A percentile compares a stretch with the other conserved stretches of the same genome.
phyloP scores from a whole-genome alignment of 2,113 vertebrate genomes.

The Labeo catla region DNA sequence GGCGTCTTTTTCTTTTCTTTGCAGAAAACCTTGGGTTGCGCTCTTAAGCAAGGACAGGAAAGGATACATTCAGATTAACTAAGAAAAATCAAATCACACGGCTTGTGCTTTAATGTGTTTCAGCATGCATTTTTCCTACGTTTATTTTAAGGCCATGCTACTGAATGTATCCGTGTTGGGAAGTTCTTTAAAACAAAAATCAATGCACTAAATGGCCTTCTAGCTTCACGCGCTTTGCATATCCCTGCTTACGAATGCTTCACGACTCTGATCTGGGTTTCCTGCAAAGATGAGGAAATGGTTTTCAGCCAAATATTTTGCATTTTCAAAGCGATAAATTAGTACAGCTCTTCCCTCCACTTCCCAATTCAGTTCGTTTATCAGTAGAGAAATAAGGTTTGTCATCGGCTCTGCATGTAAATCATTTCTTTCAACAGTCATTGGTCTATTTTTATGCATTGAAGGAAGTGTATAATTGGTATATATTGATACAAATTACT shows the following conservation, averaged over 20 bases:
- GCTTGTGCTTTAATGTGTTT: not conserved
- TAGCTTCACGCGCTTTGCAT: not conserved
- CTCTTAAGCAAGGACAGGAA: slow-evolving; percentile 27
- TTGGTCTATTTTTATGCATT: not conserved
- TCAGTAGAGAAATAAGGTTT: not conserved
- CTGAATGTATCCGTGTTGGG: not conserved
- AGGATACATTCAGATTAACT: not conserved
- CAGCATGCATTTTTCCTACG: not conserved
- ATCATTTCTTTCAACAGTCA: not conserved
- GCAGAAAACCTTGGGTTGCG: slow-evolving; percentile 28
- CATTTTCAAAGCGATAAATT: not conserved
- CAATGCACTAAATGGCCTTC: not conserved
- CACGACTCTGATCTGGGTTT: not conserved
- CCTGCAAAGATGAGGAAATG: not conserved
- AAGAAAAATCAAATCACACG: not conserved
- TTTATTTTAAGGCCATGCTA: not conserved
- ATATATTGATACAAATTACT: slow-evolving; percentile 12
- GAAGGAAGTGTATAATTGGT: not conserved
- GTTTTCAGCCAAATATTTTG: not conserved
- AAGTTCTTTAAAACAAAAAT: not conserved
- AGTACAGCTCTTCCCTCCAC: not conserved
- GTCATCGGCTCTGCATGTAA: not conserved
- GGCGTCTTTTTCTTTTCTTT: slow-evolving; percentile 29
- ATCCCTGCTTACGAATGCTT: not conserved
- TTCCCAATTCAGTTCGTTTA: not conserved